Percentiles rank a stretch among this genome's conserved stretches.
Evolutionary conservation across 2,888 invertebrate genomes (phyloP).

Genomic region (Drosophila multiciliata): DNA sequence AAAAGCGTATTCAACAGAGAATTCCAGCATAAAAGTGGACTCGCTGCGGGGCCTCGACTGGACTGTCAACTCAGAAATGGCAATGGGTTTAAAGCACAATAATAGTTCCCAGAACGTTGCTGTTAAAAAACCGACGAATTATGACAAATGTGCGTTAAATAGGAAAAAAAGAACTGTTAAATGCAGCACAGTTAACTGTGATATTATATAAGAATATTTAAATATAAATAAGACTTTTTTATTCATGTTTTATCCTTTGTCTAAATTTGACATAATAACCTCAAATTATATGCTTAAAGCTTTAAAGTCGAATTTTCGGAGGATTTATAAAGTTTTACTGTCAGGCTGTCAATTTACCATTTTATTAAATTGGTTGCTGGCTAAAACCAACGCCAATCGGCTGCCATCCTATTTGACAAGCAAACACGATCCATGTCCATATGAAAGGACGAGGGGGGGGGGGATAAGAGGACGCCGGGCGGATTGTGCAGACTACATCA

Average conservation of each 20-base stretch:
- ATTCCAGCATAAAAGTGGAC: conserved; percentile 35
- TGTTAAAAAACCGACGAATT: conserved; percentile 11
- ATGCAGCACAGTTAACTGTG: too few relatives aligned
- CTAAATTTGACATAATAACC: neutral
- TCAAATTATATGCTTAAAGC: neutral
- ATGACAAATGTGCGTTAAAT: conserved; percentile 10
- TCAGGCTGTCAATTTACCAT: conserved; percentile 14
- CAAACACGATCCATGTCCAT: conserved; percentile 45
- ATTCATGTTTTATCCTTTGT: neutral
- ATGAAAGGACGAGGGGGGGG: neutral
- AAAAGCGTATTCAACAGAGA: conserved; percentile 30
- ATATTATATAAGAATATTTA: neutral
- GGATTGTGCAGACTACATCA: conserved; percentile 1
- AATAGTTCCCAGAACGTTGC: conserved; percentile 18
- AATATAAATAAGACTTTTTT: neutral
- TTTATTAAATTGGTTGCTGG: conserved; percentile 26
- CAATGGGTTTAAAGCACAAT: conserved; percentile 22
- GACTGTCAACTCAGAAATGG: conserved; percentile 13
- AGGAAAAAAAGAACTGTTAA: neutral
- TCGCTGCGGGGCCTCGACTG: conserved; percentile 7
- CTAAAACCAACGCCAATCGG: conserved; percentile 29
- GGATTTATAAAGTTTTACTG: conserved; percentile 13
- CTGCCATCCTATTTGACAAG: conserved; percentile 39
- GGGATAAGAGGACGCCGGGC: neutral
- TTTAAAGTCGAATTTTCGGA: conserved; percentile 12